These are phyloP conservation scores for Oligia latruncula DNA, from an alignment of 2,888 invertebrate genomes.

Conservation along the genomic window DNA sequence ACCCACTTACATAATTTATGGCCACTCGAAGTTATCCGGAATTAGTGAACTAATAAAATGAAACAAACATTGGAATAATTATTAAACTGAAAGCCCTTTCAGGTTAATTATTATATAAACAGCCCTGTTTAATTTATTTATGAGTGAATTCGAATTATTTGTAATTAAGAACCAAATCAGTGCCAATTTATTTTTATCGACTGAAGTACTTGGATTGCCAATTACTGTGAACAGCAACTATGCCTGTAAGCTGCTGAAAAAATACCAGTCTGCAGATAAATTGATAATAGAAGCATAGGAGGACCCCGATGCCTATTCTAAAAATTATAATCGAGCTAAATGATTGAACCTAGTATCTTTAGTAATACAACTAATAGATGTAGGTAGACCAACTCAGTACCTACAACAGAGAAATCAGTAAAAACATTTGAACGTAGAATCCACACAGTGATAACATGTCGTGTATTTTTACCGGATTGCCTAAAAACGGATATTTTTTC, in stretches of 20 bases:
- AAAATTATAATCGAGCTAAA: not conserved
- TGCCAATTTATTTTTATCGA: not conserved
- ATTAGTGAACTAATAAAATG: conserved; percentile 11
- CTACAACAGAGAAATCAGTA: not conserved
- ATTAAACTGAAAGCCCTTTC: conserved; percentile 13
- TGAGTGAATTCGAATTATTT: not conserved
- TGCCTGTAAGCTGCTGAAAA: not conserved
- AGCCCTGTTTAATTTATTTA: not conserved
- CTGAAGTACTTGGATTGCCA: not conserved
- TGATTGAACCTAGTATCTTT: not conserved
- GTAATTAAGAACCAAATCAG: not conserved
- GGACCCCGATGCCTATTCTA: too few relatives aligned
- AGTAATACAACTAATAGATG: not conserved
- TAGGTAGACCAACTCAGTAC: not conserved
- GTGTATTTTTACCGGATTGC: not conserved
- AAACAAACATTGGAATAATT: not conserved
- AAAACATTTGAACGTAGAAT: not conserved
- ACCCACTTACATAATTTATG: conserved; percentile 19
- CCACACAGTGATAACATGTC: not conserved
- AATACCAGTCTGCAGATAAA: not conserved
- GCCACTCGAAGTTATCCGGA: not conserved
- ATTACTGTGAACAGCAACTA: not conserved
- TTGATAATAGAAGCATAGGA: not conserved
- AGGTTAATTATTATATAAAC: too few relatives aligned
- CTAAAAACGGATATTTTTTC: not conserved